phyloP scores from a whole-genome alignment of 2,797 vertebrate genomes.

The Heterohyrax brucei region DNA sequence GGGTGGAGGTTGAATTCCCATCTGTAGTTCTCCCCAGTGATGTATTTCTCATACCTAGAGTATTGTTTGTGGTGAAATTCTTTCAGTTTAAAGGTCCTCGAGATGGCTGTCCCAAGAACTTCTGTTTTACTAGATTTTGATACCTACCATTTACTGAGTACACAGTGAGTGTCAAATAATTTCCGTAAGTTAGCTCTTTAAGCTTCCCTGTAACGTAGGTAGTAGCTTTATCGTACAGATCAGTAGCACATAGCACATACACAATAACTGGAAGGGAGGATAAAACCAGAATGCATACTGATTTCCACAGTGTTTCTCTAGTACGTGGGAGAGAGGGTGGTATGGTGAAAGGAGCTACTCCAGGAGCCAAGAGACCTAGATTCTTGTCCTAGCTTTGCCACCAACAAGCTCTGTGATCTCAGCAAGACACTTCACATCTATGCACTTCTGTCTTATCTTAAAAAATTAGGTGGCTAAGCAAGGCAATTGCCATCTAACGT shows the following conservation, averaged over 20 bases:
- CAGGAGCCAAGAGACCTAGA: not conserved
- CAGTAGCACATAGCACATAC: not conserved
- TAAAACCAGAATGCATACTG: not conserved
- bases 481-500: not conserved
- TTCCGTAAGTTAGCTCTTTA: slow-evolving; percentile 19
- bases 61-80: slow-evolving; percentile 71
- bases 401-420: not conserved
- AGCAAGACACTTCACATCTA: not conserved
- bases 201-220: not conserved
- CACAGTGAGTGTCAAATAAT: slow-evolving; percentile 64
- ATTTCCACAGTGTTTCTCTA: slow-evolving; percentile 31
- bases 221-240: not conserved
- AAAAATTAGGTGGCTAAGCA: not conserved
- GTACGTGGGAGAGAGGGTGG: not conserved
- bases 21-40: slow-evolving; percentile 62
- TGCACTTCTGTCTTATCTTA: not conserved
- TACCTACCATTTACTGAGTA: slow-evolving; percentile 51
- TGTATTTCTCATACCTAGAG: slow-evolving; percentile 76
- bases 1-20: slow-evolving; percentile 73
- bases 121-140: slow-evolving; percentile 65
- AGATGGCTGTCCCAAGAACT: slow-evolving; percentile 58
- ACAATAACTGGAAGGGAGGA: not conserved
- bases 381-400: not conserved
- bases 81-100: slow-evolving; percentile 71
- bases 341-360: not conserved